A percentile compares a stretch with the other conserved stretches of the same genome.
Evolutionary conservation across 2,113 vertebrate species (phyloP).

Genomic region (Alethe diademata): DNA sequence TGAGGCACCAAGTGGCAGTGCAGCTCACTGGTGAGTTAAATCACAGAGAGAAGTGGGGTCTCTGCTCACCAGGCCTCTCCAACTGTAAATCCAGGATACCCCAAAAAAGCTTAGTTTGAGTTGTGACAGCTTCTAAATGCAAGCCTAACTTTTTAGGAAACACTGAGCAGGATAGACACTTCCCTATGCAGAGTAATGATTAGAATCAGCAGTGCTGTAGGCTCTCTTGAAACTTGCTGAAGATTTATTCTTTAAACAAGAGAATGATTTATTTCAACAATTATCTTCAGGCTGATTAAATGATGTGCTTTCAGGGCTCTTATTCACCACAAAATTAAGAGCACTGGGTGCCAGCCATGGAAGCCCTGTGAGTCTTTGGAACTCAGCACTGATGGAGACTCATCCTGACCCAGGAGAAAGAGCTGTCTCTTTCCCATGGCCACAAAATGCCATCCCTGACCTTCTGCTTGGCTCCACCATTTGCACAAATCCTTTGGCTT

Average conservation of each 20-base stretch:
- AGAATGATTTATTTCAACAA: slow-evolving; percentile 60
- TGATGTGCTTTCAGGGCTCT: slow-evolving; percentile 40
- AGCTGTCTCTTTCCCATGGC: slow-evolving; percentile 58
- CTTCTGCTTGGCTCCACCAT: slow-evolving; percentile 55
- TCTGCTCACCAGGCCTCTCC: not conserved
- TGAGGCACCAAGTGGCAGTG: not conserved
- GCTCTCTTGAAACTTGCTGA: slow-evolving; percentile 23
- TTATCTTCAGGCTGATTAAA: slow-evolving; percentile 57
- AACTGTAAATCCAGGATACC: not conserved
- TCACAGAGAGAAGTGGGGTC: not conserved
- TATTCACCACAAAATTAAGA: slow-evolving; percentile 53
- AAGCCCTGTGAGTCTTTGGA: slow-evolving; percentile 7
- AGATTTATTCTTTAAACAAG: slow-evolving; percentile 48
- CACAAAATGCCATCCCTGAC: slow-evolving; percentile 65
- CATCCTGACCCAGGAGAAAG: slow-evolving; percentile 10
- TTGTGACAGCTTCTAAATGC: not conserved
- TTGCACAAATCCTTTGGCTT: slow-evolving; percentile 61
- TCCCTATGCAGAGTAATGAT: not conserved
- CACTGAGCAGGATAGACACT: not conserved
- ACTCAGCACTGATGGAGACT: not conserved
- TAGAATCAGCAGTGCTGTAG: slow-evolving; percentile 46
- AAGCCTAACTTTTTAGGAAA: not conserved
- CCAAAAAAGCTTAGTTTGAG: not conserved
- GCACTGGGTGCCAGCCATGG: slow-evolving; percentile 44
- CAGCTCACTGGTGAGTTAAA: not conserved